phyloP scores from a whole-genome alignment of 2,888 invertebrate species.

The Melipona bicolor region DNA sequence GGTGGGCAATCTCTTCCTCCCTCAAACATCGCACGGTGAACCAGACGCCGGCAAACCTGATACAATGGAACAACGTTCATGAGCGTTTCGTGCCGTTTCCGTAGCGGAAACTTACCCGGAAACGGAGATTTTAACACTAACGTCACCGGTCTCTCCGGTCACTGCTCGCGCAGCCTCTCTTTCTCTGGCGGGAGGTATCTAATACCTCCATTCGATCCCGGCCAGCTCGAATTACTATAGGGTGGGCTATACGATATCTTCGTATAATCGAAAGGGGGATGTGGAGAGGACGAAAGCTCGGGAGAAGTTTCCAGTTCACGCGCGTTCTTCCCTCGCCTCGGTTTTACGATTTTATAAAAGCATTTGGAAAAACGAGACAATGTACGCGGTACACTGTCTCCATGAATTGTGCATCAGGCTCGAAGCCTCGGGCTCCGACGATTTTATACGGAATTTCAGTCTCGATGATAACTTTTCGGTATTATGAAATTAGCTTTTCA shows the following conservation, averaged over 20 bases:
- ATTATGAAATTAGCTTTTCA: constrained; percentile 51
- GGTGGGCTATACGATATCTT: constrained; percentile 65
- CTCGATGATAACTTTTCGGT: constrained; percentile 53
- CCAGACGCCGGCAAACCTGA: constrained; percentile 74
- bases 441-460: constrained; percentile 61
- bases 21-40: constrained; percentile 54
- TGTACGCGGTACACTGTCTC: constrained; percentile 59
- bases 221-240: constrained; percentile 65
- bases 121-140: constrained; percentile 79
- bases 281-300: constrained; percentile 36
- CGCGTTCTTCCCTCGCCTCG: constrained; percentile 4
- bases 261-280: constrained; percentile 44
- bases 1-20: constrained; percentile 41
- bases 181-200: constrained; percentile 48
- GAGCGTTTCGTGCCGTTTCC: constrained; percentile 79
- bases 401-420: constrained; percentile 71
- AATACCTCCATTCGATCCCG: constrained; percentile 67
- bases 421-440: constrained; percentile 46
- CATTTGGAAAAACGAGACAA: constrained; percentile 72
- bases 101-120: constrained; percentile 79
- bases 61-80: constrained; percentile 77
- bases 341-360: constrained; percentile 60
- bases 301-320: constrained; percentile 38
- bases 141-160: constrained; percentile 63
- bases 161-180: constrained; percentile 55